Evolutionary conservation across 2,113 vertebrate genomes (phyloP), one percentile per base, ranked within the genome.

Genomic region (Picathartes gymnocephalus): DNA sequence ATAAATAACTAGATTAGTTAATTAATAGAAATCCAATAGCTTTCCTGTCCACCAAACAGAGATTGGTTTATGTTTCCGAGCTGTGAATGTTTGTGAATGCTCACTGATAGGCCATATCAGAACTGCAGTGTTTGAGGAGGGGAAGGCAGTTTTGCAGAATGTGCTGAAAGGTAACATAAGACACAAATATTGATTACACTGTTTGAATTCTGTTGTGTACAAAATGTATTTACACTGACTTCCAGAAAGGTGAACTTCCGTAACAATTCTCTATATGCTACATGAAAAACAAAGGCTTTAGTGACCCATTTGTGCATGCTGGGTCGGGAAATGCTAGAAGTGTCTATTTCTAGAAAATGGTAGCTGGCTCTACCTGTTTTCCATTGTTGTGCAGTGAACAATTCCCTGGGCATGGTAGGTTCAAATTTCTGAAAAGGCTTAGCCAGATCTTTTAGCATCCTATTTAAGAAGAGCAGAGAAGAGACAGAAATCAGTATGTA

Each of bases 51-150:
- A 23, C 15, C n/a, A 15, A 35, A 33, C 40, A 42, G 30, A 47
- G 25, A 10, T 12, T 39, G 19, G 9, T 9, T 50, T 54, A 2
- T 18, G 15, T 85, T 91, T 79, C 48, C 74, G 45, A 88, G 68
- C 31, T 21, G 10, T 40, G 48, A 39, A 20, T 44, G 20, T 54
- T 73, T 51, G 27, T 39, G 23, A 42, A 44, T 23, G 18, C 47
- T 87, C 25, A 5, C n/a, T 14, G 40, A 4, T 33, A 53, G 28
- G 37, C 33, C 0, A 0, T n/a, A 35, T 19, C 62, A 50, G n/a
- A 39, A 8, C 68, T 44, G 30, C 56, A 13, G 24, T 15, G 7
- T 87, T 66, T 58, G 69, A 48, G 47, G 28, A 45, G 54, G 23
- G 57, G 37, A 92, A 39, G 7, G 6, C 12, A 33, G 4, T 47